Percentiles rank a stretch among this genome's conserved stretches.
These are phyloP conservation scores for Archivesica marissinica DNA, from an alignment of 1,140 invertebrate genomes.

Conservation along the genomic window DNA sequence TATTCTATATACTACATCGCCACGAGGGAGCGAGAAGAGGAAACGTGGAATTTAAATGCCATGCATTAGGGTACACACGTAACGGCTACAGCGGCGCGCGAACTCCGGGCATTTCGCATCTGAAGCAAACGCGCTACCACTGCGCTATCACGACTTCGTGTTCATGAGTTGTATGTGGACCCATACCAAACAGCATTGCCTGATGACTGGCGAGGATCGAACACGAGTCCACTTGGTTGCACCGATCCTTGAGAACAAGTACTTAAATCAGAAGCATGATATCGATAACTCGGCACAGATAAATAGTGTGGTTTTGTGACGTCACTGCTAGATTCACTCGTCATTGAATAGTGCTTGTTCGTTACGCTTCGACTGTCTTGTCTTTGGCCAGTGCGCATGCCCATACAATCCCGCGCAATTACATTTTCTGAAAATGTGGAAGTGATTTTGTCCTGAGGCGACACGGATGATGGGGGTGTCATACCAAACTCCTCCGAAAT, in stretches of 20 bases:
- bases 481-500: constrained; percentile 85
- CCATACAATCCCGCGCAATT: constrained; percentile 3
- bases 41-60: too few relatives aligned
- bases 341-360: constrained; percentile 12
- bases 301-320: constrained; percentile 2
- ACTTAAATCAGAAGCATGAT: background rate
- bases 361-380: background rate
- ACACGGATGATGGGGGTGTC: constrained; percentile 97
- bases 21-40: too few relatives aligned
- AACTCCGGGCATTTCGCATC: too few relatives aligned
- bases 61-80: too few relatives aligned
- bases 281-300: constrained; percentile 32
- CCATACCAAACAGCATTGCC: constrained; percentile 26
- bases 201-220: background rate
- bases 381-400: constrained; percentile 24
- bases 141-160: too few relatives aligned
- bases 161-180: constrained; percentile 14
- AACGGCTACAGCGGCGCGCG: too few relatives aligned
- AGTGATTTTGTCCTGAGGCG: constrained; percentile 92
- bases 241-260: constrained; percentile 6
- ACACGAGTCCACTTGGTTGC: constrained; percentile 11
- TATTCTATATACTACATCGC: too few relatives aligned
- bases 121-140: too few relatives aligned
- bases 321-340: background rate
- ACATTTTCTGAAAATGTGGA: constrained; percentile 73